Evolutionary conservation across 2,113 vertebrate species (phyloP).

Genomic region (Chrysochloris asiatica): DNA sequence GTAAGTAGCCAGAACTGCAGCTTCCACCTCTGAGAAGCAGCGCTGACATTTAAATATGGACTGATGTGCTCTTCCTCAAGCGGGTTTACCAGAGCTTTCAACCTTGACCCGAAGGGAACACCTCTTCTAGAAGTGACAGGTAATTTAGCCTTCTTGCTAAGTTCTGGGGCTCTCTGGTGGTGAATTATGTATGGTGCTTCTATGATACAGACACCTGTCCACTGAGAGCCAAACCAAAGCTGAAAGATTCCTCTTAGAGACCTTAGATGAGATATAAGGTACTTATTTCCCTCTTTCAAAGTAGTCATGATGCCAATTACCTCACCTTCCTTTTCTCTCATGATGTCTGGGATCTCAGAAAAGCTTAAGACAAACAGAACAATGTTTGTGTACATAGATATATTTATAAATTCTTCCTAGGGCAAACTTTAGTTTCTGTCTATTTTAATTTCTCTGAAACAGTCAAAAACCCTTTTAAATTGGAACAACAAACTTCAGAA

Average conservation of each 20-base stretch:
- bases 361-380: background rate
- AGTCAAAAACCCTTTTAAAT: background rate
- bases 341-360: slow-evolving; percentile 9
- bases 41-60: slow-evolving; percentile 43
- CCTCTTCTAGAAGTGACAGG: slow-evolving; percentile 84
- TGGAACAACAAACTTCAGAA: background rate
- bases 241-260: slow-evolving; percentile 80
- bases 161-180: slow-evolving; percentile 86
- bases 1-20: background rate
- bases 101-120: slow-evolving; percentile 86
- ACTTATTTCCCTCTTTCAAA: slow-evolving; percentile 53
- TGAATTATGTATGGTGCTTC: slow-evolving; percentile 88
- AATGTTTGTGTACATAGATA: background rate
- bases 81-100: slow-evolving; percentile 77
- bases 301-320: slow-evolving; percentile 66
- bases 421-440: background rate
- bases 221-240: slow-evolving; percentile 75
- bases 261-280: slow-evolving; percentile 67
- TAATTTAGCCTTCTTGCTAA: slow-evolving; percentile 86
- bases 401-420: background rate
- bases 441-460: background rate
- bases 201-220: slow-evolving; percentile 81
- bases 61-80: slow-evolving; percentile 67
- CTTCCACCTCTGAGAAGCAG: slow-evolving; percentile 58
- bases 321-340: background rate